Base-by-base conservation (phyloP, 2,888 invertebrate genomes). In the Arge pagana region DNA sequence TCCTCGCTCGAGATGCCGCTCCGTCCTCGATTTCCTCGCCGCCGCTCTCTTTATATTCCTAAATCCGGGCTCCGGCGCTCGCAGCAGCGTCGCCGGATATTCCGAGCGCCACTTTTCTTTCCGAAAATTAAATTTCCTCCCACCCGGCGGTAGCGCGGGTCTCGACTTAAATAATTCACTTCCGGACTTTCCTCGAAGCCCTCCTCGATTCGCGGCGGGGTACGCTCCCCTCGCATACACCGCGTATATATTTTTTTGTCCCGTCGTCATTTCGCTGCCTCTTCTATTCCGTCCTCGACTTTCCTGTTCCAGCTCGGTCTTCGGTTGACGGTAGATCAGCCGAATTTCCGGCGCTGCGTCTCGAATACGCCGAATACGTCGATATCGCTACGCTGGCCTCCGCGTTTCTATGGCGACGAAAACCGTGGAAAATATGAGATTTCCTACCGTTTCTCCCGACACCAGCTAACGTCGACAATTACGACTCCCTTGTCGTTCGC, bases 81-180 rank as follows among this genome's bases (percentile, higher is more conserved):
- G n/a, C n/a, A n/a, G n/a, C n/a, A n/a, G n/a, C n/a, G n/a, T n/a
- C n/a, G n/a, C n/a, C 45, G 21, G 45, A 45, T 33, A 35, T 16
- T 33, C 11, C 33, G 45, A 10, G 33, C 13, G 21, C 21, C 45
- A 33, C 15, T 15, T 45, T 45, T 33, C 33, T 31, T 35, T 11
- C 2, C 15, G 33, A 18, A 26, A 42, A 42, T 42, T 30, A 42
- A 42, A 42, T 42, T 42, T 42, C 42, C n/a, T n/a, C n/a, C n/a
- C n/a, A n/a, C n/a, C n/a, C n/a, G n/a, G n/a, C n/a, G n/a, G n/a
- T 56, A 48, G 60, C 59, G 54, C 59, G 61, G 54, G 42, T 53
- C 59, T 55, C 52, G 61, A 63, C 59, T 66, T 70, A 63, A 70
- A 70, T 69, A 70, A 70, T 69, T 69, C 66, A 70, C 61, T 60